Evolutionary conservation across 1,140 invertebrate species (phyloP).

Genomic region (Neodiprion fabricii): DNA sequence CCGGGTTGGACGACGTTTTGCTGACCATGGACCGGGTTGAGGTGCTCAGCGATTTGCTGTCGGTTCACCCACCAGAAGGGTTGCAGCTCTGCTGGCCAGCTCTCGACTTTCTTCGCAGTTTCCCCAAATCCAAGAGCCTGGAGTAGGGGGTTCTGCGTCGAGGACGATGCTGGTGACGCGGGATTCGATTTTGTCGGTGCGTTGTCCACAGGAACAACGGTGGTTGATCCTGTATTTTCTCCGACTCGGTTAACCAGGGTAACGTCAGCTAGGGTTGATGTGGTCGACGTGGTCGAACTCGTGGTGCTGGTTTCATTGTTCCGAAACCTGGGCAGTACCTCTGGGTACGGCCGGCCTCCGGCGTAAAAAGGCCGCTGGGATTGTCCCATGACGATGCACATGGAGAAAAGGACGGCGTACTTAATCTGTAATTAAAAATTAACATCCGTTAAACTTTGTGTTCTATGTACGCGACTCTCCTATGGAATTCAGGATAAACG

Average conservation of each 20-base stretch:
- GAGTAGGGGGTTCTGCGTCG: conserved; percentile 55
- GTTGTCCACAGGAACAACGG: background rate
- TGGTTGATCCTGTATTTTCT: background rate
- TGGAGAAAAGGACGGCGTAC: conserved; percentile 23
- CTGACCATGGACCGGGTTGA: background rate
- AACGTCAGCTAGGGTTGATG: background rate
- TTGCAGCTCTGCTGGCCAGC: conserved; percentile 62
- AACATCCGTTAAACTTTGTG: background rate
- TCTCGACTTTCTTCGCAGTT: conserved; percentile 58
- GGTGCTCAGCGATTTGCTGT: conserved; percentile 57
- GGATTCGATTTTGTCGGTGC: background rate
- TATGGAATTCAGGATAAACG: no score
- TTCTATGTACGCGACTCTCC: no score
- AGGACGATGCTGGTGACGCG: conserved; percentile 56
- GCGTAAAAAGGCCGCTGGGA: conserved; percentile 41
- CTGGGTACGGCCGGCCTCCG: conserved; percentile 30
- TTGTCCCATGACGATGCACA: conserved; percentile 23
- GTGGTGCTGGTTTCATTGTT: conserved; percentile 14
- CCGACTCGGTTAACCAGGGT: background rate
- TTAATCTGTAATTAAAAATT: conserved; percentile 34
- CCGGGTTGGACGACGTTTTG: background rate
- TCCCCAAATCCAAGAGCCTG: conserved; percentile 59
- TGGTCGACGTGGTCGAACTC: background rate
- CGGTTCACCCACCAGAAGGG: conserved; percentile 68
- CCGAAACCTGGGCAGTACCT: conserved; percentile 37